Evolutionary conservation across 2,888 invertebrate genomes (phyloP).

Genomic region (Lomographa bimaculata): DNA sequence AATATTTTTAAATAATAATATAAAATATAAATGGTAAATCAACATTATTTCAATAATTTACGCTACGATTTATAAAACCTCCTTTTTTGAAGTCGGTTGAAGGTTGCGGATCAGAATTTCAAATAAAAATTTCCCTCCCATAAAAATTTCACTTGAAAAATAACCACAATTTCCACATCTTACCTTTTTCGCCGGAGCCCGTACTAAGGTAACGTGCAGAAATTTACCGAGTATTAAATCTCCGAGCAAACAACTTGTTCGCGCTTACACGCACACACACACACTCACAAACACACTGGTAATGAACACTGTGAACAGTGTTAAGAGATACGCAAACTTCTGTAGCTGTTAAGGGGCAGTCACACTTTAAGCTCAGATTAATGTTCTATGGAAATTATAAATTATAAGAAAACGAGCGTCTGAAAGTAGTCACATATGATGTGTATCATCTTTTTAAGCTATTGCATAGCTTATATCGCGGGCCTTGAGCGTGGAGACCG

Average conservation of each 20-base stretch:
- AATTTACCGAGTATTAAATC: conserved; percentile 82
- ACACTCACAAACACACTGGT: conserved; percentile 27
- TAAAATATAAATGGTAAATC: too few species aligned
- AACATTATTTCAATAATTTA: too few species aligned
- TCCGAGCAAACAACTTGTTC: conserved; percentile 83
- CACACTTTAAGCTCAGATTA: not conserved
- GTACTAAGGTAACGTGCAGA: conserved; percentile 74
- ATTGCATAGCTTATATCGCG: too few species aligned
- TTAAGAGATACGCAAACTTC: conserved; percentile 6
- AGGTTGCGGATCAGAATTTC: too few species aligned
- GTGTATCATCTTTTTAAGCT: too few species aligned
- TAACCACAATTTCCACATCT: conserved; percentile 38
- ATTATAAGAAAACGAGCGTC: not conserved
- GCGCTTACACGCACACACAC: conserved; percentile 70
- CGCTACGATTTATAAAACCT: too few species aligned
- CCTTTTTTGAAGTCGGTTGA: too few species aligned
- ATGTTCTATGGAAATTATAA: not conserved
- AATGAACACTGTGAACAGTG: conserved; percentile 3
- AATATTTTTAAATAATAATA: too few species aligned
- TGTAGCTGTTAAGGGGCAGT: conserved; percentile 9
- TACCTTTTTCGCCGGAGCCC: conserved; percentile 41
- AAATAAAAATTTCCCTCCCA: too few species aligned
- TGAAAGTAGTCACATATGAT: too few species aligned
- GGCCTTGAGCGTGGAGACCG: too few species aligned
- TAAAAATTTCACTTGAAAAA: too few species aligned